Base-by-base conservation (phyloP, 2,888 invertebrate species). In the Allacma fusca region DNA sequence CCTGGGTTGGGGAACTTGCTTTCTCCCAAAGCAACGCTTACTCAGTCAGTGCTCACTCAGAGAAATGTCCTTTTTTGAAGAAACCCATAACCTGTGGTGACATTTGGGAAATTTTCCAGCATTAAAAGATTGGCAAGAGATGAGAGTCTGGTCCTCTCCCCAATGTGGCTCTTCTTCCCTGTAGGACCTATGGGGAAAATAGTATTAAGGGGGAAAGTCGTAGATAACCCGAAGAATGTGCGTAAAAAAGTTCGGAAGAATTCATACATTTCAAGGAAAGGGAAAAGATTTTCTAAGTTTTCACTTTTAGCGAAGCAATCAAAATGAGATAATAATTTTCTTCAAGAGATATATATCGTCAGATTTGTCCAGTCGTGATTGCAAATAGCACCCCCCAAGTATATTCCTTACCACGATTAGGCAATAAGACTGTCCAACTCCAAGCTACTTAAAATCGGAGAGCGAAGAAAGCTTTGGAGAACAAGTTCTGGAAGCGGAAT, bases 31-130 rank as follows among this genome's bases (percentile, higher is more conserved):
- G 50, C 50, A 50, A 13, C n/a, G 50, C 50, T n/a, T n/a, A 50
- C 50, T 9, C 50, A 50, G 50, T 50, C 50, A 50, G 9, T 50
- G 50, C 50, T 50, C 50, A 50, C 19, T 50, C 50, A 50, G 50
- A 50, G 50, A 50, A 50, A 50, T 50, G 50, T 50, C 50, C 50
- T 50, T 50, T 50, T 50, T 50, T 50, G 7, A 50, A 50, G 50
- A 16, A 50, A 50, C 50, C 50, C 50, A 50, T 50, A 50, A 50
- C 50, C 50, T 50, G 5, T 16, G 50, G 62, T 24, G 62, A 62
- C 62, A 62, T 62, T 62, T 62, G 62, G 23, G n/a, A 62, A 62
- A 62, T 62, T 62, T 62, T 26, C 62, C 26, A 62, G 23, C 62
- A 62, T 62, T 62, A 62, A 62, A 23, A 21, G 62, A 62, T 24